Conservation (phyloP, 1,140 invertebrate species). For the Chrysoperla carnea region DNA sequence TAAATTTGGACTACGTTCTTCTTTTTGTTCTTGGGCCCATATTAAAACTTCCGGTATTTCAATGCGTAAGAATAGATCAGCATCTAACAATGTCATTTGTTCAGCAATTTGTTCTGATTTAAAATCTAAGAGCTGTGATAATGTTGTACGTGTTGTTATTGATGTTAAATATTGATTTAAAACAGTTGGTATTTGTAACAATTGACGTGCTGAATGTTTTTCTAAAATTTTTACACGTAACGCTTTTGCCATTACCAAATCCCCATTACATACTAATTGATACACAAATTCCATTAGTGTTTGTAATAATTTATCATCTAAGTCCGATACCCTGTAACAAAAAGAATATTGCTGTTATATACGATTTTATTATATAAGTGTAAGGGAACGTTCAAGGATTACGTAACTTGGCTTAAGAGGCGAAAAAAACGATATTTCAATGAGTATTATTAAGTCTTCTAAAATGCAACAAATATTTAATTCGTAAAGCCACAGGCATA, state of each 20-base stretch:
- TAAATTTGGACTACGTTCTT: slow-evolving; percentile 90
- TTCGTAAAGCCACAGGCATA: too few species aligned
- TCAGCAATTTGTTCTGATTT: slow-evolving; percentile 87
- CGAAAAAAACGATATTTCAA: neutral
- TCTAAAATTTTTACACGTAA: slow-evolving; percentile 80
- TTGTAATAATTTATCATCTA: slow-evolving; percentile 54
- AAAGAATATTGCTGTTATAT: slow-evolving; percentile 4
- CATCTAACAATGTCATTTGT: slow-evolving; percentile 95
- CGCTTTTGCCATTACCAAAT: slow-evolving; percentile 75
- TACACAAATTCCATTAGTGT: slow-evolving; percentile 83
- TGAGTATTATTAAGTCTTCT: slow-evolving; percentile 1
- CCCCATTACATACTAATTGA: slow-evolving; percentile 67
- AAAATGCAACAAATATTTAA: too few species aligned
- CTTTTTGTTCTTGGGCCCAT: slow-evolving; percentile 94
- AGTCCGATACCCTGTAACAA: slow-evolving; percentile 54
- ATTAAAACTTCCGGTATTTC: slow-evolving; percentile 93
- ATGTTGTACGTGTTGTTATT: slow-evolving; percentile 24
- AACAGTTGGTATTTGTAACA: slow-evolving; percentile 27
- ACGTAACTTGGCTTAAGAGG: too few species aligned
- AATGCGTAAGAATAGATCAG: slow-evolving; percentile 89
- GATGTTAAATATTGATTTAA: slow-evolving; percentile 6
- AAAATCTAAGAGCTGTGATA: slow-evolving; percentile 70
- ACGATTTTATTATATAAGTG: slow-evolving; percentile 3
- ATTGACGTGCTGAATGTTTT: slow-evolving; percentile 55
- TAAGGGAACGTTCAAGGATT: too few species aligned